Evolutionary conservation across 2,113 vertebrate species (phyloP).

Genomic region (Bufo gargarizans): DNA sequence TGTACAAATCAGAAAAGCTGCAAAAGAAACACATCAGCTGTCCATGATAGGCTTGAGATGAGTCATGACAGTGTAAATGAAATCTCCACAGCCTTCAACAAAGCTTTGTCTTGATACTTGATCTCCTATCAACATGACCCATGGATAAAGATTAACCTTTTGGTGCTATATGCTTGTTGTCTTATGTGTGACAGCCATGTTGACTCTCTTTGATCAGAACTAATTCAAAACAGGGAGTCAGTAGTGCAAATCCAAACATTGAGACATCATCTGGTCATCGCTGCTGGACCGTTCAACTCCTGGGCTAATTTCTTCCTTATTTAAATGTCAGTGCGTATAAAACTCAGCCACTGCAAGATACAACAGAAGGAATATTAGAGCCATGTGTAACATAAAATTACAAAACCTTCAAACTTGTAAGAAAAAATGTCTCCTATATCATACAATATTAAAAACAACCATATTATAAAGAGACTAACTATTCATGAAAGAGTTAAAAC

Average conservation of each 20-base stretch:
- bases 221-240: slow-evolving; percentile 50
- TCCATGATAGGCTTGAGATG: neutral
- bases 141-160: slow-evolving; percentile 36
- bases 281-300: slow-evolving; percentile 22
- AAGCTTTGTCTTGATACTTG: slow-evolving; percentile 32
- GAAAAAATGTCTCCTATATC: neutral
- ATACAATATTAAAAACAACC: neutral
- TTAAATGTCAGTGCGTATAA: slow-evolving; percentile 40
- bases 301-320: slow-evolving; percentile 21
- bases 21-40: slow-evolving; percentile 27
- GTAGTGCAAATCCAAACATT: slow-evolving; percentile 33
- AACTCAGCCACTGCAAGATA: slow-evolving; percentile 14
- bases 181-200: slow-evolving; percentile 44
- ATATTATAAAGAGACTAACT: neutral
- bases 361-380: slow-evolving; percentile 20
- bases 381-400: slow-evolving; percentile 27
- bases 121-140: slow-evolving; percentile 51
- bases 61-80: slow-evolving; percentile 38
- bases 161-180: slow-evolving; percentile 40
- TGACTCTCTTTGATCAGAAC: slow-evolving; percentile 47
- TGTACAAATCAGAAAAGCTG: neutral
- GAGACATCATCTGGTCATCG: slow-evolving; percentile 23
- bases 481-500: neutral
- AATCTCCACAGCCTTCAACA: slow-evolving; percentile 3
- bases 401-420: neutral